phyloP scores from a whole-genome alignment of 2,888 invertebrate genomes.

The Ecliptopera silaceata region DNA sequence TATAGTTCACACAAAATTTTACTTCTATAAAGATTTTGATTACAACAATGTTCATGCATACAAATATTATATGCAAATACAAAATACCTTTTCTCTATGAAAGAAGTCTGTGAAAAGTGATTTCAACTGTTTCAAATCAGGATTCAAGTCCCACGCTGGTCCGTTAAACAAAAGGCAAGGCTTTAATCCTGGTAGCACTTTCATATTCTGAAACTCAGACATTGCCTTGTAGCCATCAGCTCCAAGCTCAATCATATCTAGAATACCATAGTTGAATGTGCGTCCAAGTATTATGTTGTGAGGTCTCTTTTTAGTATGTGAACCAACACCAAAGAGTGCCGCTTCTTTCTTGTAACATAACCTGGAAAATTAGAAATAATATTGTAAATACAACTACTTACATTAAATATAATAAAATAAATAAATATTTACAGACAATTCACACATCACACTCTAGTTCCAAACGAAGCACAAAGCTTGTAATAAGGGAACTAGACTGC shows the following conservation, averaged over 20 bases:
- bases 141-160: conserved; percentile 92
- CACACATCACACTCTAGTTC: too few species aligned
- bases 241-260: conserved; percentile 98
- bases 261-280: conserved; percentile 92
- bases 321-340: conserved; percentile 94
- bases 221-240: conserved; percentile 92
- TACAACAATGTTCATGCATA: too few species aligned
- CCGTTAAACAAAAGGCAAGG: conserved; percentile 97
- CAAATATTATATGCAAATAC: too few species aligned
- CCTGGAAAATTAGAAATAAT: conserved; percentile 53
- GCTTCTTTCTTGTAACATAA: conserved; percentile 92
- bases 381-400: too few species aligned
- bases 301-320: conserved; percentile 97
- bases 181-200: conserved; percentile 91
- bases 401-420: too few species aligned
- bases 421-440: too few species aligned
- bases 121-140: conserved; percentile 92
- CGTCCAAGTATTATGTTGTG: conserved; percentile 95
- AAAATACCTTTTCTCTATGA: conserved; percentile 87
- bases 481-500: too few species aligned
- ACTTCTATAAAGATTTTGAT: too few species aligned
- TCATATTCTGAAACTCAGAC: conserved; percentile 90
- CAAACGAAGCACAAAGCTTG: too few species aligned
- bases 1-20: too few species aligned
- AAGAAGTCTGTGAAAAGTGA: conserved; percentile 97